Evolutionary conservation across 2,888 invertebrate species (phyloP), one percentile per base, ranked within the genome.

Genomic region (Calliscelio sp.): DNA sequence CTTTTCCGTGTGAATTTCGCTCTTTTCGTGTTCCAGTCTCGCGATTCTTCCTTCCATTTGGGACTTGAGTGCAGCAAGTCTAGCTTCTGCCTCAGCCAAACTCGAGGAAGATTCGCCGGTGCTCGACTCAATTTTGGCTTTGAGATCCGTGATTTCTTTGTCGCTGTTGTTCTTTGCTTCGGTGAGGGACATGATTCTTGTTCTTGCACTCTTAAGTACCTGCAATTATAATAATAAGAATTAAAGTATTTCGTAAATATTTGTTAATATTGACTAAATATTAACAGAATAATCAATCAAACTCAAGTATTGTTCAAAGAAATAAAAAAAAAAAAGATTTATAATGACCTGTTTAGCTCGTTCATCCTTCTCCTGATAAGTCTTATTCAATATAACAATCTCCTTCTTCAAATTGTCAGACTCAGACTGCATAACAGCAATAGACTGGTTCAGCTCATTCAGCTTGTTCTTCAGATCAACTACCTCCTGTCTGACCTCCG

Each of bases 191-290:
- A 96, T 95, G 81, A 97, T 97, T 90, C 96, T 95, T 77, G 95
- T 95, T 90, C 97, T 96, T 0, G 97, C 96, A 88, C 96, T 96
- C 89, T 96, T 96, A 41, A 97, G 94, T 8, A 97, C 94, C 59
- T 81, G 44, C n/a, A n/a, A n/a, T n/a, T n/a, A n/a, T n/a, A n/a
- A n/a, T n/a, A n/a, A n/a, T n/a, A n/a, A n/a, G n/a, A n/a, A n/a
- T n/a, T n/a, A n/a, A n/a, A n/a, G n/a, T n/a, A n/a, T n/a, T n/a
- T n/a, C n/a, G n/a, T n/a, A n/a, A n/a, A n/a, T n/a, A n/a, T n/a
- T n/a, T n/a, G n/a, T n/a, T n/a, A n/a, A n/a, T n/a, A n/a, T n/a
- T n/a, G n/a, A n/a, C n/a, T n/a, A n/a, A n/a, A n/a, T n/a, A n/a
- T n/a, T n/a, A n/a, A n/a, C n/a, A n/a, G n/a, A n/a, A n/a, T n/a